phyloP scores from a whole-genome alignment of 2,113 vertebrate species.

The Erpornis zantholeuca region DNA sequence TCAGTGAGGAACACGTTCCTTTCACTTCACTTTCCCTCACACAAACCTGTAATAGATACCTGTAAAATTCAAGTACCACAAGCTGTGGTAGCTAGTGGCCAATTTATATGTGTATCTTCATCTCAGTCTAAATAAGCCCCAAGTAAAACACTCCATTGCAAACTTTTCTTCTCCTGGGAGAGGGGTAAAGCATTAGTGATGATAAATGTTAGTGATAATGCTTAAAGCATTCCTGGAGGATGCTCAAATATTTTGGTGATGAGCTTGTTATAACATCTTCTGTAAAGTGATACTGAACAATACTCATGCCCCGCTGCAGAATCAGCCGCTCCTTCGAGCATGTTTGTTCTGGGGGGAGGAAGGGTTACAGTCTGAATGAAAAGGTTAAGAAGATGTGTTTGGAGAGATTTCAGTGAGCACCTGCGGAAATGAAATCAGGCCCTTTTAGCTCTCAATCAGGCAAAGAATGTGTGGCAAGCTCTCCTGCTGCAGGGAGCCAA shows the following conservation, averaged over 20 bases:
- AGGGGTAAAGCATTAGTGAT: neutral
- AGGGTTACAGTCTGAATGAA: conserved; percentile 20
- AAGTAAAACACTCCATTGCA: neutral
- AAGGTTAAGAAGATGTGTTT: conserved; percentile 63
- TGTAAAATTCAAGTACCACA: neutral
- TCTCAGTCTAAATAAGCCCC: neutral
- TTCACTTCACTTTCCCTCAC: neutral
- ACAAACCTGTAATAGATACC: neutral
- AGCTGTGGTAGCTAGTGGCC: neutral
- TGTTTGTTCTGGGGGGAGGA: conserved; percentile 25
- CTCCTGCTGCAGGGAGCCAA: conserved; percentile 63
- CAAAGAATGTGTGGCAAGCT: conserved; percentile 45
- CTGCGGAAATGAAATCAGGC: conserved; percentile 63
- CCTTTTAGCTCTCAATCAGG: conserved; percentile 59
- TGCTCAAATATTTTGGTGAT: conserved; percentile 60
- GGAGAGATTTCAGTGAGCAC: conserved; percentile 53
- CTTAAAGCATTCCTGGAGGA: conserved; percentile 35
- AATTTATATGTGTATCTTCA: neutral
- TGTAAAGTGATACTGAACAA: conserved; percentile 53
- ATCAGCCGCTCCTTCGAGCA: neutral
- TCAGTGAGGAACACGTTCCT: neutral
- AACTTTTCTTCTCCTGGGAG: neutral
- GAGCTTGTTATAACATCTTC: conserved; percentile 38
- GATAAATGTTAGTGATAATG: conserved; percentile 24
- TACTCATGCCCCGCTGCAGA: conserved; percentile 40